A percentile compares a stretch with the other conserved stretches of the same genome.
Evolutionary conservation across 2,888 invertebrate species (phyloP).

Genomic region (Therioaphis trifolii): DNA sequence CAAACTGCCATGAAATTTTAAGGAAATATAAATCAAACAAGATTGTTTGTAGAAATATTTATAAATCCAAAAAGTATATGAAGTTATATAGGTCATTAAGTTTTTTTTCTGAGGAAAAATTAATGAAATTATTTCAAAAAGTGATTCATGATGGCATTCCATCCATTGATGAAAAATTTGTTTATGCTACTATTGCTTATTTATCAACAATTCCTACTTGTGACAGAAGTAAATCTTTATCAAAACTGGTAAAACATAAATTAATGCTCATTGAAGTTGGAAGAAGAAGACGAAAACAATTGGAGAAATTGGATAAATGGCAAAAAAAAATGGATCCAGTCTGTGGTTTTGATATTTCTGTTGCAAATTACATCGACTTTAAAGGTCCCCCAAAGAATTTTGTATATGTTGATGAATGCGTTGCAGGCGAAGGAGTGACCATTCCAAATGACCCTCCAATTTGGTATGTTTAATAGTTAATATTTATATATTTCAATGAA

Average conservation of each 20-base stretch:
- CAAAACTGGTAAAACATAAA: slow-evolving; percentile 22
- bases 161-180: background rate
- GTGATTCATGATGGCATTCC: background rate
- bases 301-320: slow-evolving; percentile 77
- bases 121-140: background rate
- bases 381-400: slow-evolving; percentile 85
- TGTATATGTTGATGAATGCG: slow-evolving; percentile 83
- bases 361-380: slow-evolving; percentile 86
- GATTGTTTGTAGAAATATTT: slow-evolving; percentile 48
- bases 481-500: background rate
- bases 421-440: slow-evolving; percentile 77
- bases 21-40: slow-evolving; percentile 68
- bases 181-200: slow-evolving; percentile 32
- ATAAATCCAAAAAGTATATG: slow-evolving; percentile 60
- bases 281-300: slow-evolving; percentile 72
- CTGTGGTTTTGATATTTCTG: slow-evolving; percentile 75
- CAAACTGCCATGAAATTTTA: slow-evolving; percentile 73
- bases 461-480: slow-evolving; percentile 36
- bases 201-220: background rate
- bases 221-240: background rate
- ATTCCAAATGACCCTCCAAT: slow-evolving; percentile 83
- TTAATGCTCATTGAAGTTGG: slow-evolving; percentile 59
- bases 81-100: slow-evolving; percentile 56
- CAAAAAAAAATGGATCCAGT: slow-evolving; percentile 80
- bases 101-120: slow-evolving; percentile 62